Conservation (phyloP, 2,888 invertebrate species). For the Drosophila borborema region DNA sequence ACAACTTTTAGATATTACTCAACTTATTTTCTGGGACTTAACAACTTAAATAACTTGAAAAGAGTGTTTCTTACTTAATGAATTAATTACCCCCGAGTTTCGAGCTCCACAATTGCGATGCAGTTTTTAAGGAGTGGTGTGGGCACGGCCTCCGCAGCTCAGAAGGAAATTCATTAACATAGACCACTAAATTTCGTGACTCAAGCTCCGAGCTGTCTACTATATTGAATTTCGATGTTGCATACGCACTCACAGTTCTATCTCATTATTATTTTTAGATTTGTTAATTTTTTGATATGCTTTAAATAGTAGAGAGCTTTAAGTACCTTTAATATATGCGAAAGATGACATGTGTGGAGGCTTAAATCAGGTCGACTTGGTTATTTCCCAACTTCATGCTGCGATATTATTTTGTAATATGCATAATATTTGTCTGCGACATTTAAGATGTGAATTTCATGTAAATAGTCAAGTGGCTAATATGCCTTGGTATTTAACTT, state of each 20-base stretch:
- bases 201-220: not conserved
- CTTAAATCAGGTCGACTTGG: slow-evolving; percentile 30
- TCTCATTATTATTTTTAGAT: not conserved
- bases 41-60: not conserved
- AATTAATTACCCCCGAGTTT: slow-evolving; percentile 5
- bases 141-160: not conserved
- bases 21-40: not conserved
- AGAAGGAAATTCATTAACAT: not conserved
- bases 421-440: slow-evolving; percentile 23
- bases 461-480: slow-evolving; percentile 42
- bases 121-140: not conserved
- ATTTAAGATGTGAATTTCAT: slow-evolving; percentile 44
- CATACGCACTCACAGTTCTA: not conserved
- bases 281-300: not conserved
- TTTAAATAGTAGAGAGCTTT: not conserved
- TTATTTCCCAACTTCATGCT: slow-evolving; percentile 14
- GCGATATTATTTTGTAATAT: slow-evolving; percentile 6
- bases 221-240: not conserved
- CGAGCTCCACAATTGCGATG: not conserved
- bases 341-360: slow-evolving; percentile 31
- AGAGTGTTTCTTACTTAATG: not conserved
- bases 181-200: not conserved
- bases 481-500: not conserved
- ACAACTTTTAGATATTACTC: not conserved
- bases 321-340: slow-evolving; percentile 33